These are phyloP conservation scores for Trichomalopsis sarcophagae DNA, from an alignment of 1,140 invertebrate genomes.

Conservation along the genomic window DNA sequence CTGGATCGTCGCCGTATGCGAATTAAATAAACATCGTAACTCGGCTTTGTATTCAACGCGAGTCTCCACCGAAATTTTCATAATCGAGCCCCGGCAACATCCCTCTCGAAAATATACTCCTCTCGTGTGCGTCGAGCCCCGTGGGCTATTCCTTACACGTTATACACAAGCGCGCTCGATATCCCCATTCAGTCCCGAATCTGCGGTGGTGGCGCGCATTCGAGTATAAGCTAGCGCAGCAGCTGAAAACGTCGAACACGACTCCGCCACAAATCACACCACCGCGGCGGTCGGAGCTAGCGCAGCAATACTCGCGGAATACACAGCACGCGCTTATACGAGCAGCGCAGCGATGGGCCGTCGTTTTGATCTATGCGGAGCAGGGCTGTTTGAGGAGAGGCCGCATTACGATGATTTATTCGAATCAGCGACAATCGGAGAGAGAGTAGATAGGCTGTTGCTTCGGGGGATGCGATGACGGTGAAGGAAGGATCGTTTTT, in stretches of 20 bases:
- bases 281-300: background rate
- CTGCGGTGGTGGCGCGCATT: background rate
- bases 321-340: slow-evolving; percentile 7
- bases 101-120: background rate
- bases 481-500: background rate
- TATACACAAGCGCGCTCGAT: background rate
- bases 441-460: background rate
- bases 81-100: too few species aligned
- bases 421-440: slow-evolving; percentile 11
- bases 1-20: too few species aligned
- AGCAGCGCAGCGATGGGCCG: background rate
- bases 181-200: background rate
- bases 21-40: too few species aligned
- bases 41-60: background rate
- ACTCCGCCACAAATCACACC: slow-evolving; percentile 25
- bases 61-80: background rate
- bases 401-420: slow-evolving; percentile 38
- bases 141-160: background rate
- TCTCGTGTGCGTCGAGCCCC: background rate
- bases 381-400: background rate
- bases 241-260: slow-evolving; percentile 31
- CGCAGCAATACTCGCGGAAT: background rate
- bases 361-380: background rate
- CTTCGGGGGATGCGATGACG: too few species aligned
- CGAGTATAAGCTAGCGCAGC: background rate